Evolutionary conservation across 2,888 invertebrate genomes (phyloP).

Genomic region (Chirona hameri): DNA sequence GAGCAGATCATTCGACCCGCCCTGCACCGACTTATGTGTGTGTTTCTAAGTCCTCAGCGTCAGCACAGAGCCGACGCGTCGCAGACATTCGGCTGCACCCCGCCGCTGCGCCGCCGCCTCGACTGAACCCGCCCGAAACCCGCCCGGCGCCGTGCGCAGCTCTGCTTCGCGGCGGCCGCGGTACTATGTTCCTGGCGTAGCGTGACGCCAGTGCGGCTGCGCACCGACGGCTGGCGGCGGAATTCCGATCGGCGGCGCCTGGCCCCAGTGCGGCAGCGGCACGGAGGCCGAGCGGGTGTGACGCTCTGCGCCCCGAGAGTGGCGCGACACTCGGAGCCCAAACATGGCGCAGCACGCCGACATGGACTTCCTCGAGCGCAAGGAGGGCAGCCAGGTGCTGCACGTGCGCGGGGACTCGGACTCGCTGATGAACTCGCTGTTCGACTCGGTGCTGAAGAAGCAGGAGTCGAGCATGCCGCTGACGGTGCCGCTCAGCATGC

Average conservation of each 20-base stretch:
- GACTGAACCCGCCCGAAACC: too few species aligned
- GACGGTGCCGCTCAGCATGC: conserved; percentile 91
- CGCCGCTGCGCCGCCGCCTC: too few species aligned
- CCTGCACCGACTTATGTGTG: too few species aligned
- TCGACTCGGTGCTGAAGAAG: conserved; percentile 91
- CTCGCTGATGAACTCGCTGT: conserved; percentile 90
- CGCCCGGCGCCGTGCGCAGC: too few species aligned
- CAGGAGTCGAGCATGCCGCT: conserved; percentile 73
- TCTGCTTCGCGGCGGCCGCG: background rate
- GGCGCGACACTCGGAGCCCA: background rate
- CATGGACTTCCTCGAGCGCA: conserved; percentile 12
- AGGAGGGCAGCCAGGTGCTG: conserved; percentile 56
- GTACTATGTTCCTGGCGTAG: background rate
- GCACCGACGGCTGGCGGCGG: background rate
- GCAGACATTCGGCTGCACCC: too few species aligned
- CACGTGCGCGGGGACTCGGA: conserved; percentile 94
- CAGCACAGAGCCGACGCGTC: too few species aligned
- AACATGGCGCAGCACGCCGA: background rate
- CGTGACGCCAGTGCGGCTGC: background rate
- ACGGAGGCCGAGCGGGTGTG: background rate
- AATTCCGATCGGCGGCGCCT: background rate
- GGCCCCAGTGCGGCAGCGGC: background rate
- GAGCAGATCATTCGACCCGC: too few species aligned
- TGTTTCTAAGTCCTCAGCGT: too few species aligned
- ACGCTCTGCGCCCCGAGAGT: background rate